Conservation (phyloP, 2,113 vertebrate species). For the Platichthys flesus region DNA sequence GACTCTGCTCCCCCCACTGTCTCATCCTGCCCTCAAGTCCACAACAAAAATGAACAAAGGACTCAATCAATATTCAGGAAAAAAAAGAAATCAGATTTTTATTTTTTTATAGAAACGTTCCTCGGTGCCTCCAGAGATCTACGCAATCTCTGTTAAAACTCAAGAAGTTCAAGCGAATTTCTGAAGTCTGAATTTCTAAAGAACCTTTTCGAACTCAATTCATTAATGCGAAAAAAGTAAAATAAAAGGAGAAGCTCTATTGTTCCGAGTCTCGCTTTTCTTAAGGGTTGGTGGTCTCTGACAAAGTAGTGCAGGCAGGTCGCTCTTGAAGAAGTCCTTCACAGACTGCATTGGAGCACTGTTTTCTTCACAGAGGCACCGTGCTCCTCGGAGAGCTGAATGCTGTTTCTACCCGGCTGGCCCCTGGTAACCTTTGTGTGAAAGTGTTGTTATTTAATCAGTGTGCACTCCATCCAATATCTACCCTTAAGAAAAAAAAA, state of each 20-base stretch:
- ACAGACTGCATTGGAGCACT: slow-evolving; percentile 44
- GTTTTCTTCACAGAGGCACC: slow-evolving; percentile 55
- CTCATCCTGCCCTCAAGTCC: slow-evolving; percentile 35
- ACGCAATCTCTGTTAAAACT: slow-evolving; percentile 21
- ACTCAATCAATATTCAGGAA: slow-evolving; percentile 50
- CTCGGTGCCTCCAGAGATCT: slow-evolving; percentile 22
- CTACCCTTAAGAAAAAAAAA: slow-evolving; percentile 49
- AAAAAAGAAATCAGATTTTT: slow-evolving; percentile 37
- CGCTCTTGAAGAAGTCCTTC: slow-evolving; percentile 8
- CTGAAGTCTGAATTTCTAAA: slow-evolving; percentile 1
- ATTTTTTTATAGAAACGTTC: slow-evolving; percentile 22
- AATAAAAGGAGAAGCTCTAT: not conserved
- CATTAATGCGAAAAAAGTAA: not conserved
- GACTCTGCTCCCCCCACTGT: slow-evolving; percentile 19
- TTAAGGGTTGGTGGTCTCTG: slow-evolving; percentile 20
- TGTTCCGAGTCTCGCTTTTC: slow-evolving; percentile 5
- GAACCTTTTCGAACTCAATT: slow-evolving; percentile 13
- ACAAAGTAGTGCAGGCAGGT: not conserved
- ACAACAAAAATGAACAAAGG: slow-evolving; percentile 46
- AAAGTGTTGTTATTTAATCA: slow-evolving; percentile 71
- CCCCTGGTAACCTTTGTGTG: slow-evolving; percentile 64
- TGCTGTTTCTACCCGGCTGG: slow-evolving; percentile 56
- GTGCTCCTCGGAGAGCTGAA: slow-evolving; percentile 48
- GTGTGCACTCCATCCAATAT: slow-evolving; percentile 62
- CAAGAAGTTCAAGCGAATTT: slow-evolving; percentile 29